Percentiles rank a stretch among this genome's conserved stretches.
Evolutionary conservation across 2,888 invertebrate genomes (phyloP).

Genomic region (Drosophila engyochracea): DNA sequence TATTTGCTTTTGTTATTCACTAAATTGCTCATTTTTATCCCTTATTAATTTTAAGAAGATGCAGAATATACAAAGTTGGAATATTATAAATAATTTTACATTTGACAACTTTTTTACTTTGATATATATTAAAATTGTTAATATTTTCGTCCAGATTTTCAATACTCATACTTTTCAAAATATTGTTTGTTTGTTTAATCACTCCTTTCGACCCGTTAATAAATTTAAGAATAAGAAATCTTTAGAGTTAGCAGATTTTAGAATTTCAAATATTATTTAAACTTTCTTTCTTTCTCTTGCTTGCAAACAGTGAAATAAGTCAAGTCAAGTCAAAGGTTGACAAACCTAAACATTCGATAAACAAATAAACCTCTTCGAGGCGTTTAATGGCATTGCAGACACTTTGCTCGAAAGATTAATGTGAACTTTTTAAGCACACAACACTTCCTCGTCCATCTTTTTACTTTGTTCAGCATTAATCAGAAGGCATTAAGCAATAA

Average conservation of each 20-base stretch:
- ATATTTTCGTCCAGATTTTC: background rate
- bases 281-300: background rate
- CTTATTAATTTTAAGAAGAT: background rate
- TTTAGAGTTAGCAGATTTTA: background rate
- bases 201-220: background rate
- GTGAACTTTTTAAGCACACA: constrained; percentile 7
- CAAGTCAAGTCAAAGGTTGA: no score
- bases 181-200: background rate
- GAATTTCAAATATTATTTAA: background rate
- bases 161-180: background rate
- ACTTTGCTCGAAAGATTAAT: constrained; percentile 20
- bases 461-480: constrained; percentile 1
- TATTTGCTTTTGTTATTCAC: background rate
- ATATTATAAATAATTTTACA: no score
- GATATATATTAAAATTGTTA: background rate
- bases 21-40: background rate
- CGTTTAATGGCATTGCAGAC: background rate
- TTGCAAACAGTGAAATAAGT: background rate
- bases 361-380: background rate
- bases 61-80: background rate
- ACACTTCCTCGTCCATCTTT: constrained; percentile 3
- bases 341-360: background rate
- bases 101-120: background rate
- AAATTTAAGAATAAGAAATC: background rate
- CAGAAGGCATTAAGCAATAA: constrained; percentile 20